phyloP scores from a whole-genome alignment of 2,797 vertebrate species.

The Dendrocincla tyrannina region DNA sequence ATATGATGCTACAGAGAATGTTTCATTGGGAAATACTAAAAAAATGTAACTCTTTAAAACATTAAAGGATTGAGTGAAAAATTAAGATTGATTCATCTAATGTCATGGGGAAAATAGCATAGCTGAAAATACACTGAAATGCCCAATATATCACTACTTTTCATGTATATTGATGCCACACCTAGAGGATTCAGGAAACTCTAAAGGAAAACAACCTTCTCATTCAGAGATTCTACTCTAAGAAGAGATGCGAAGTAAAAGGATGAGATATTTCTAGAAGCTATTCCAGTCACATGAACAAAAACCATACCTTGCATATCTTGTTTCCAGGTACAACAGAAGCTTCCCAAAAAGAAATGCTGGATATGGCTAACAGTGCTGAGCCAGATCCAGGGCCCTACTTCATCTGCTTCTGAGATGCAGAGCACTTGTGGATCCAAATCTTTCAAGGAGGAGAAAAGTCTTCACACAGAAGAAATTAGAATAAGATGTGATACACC shows the following conservation, averaged over 20 bases:
- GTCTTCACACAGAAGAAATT: accelerated
- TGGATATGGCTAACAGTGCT: too few species aligned
- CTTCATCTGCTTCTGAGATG: neutral
- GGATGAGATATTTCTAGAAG: neutral
- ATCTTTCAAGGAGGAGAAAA: neutral
- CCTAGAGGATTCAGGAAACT: neutral
- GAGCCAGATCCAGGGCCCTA: neutral
- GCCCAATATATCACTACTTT: neutral
- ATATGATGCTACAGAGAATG: neutral
- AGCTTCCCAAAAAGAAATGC: neutral
- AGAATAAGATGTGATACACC: neutral
- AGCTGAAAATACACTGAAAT: neutral
- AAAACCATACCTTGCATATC: neutral
- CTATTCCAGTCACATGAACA: neutral
- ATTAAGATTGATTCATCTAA: neutral
- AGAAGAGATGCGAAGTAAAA: neutral
- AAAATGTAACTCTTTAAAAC: neutral
- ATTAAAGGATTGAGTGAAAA: neutral
- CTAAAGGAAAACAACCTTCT: neutral
- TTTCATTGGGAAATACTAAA: neutral
- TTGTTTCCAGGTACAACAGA: neutral
- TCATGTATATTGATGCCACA: neutral
- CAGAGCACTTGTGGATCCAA: neutral
- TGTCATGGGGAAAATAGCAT: neutral
- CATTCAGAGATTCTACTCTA: neutral